Conservation (phyloP, 2,113 vertebrate genomes). For the Terrapene triunguis region DNA sequence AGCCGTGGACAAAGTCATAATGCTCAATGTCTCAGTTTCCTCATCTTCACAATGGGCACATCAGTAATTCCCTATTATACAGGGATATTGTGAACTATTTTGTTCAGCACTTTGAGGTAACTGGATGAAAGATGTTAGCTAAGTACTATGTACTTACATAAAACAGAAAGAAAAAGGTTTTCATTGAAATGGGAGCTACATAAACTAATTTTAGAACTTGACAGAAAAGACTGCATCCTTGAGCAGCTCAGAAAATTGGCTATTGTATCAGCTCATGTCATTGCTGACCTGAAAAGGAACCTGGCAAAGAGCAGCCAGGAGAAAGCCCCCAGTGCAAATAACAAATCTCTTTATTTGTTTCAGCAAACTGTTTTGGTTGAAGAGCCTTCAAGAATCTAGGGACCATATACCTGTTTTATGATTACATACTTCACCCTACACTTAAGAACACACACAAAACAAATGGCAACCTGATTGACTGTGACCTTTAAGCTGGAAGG, state of each 20-base stretch:
- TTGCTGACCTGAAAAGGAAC: background rate
- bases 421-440: background rate
- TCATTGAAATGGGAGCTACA: constrained; percentile 1
- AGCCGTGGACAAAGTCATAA: background rate
- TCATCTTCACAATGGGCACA: background rate
- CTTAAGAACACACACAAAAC: background rate
- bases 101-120: background rate
- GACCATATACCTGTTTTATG: background rate
- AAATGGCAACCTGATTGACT: background rate
- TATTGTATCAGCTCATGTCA: background rate
- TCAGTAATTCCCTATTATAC: background rate
- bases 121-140: background rate
- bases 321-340: background rate
- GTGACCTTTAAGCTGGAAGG: background rate
- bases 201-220: background rate
- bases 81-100: background rate
- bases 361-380: background rate
- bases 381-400: background rate
- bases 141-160: background rate
- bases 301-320: background rate
- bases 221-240: background rate
- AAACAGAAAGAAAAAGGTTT: background rate
- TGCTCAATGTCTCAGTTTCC: background rate
- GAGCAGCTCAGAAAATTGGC: background rate
- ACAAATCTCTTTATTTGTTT: background rate